Conservation (phyloP, 1,140 invertebrate species). For the Dendroctonus ponderosae region DNA sequence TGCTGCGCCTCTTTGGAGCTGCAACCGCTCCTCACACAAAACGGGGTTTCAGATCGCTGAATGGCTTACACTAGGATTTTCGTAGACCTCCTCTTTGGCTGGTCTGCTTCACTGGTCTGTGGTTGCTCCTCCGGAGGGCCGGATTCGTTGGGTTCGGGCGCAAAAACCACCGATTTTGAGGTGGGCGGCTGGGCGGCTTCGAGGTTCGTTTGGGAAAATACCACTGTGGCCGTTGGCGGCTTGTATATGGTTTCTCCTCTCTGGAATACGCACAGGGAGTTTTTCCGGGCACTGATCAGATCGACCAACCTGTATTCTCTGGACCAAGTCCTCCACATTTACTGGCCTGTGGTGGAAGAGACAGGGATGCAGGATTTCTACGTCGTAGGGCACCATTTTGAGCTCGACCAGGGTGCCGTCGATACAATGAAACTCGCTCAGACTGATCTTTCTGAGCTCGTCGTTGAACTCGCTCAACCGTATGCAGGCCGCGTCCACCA, state of each 20-base stretch:
- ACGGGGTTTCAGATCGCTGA: too few species aligned
- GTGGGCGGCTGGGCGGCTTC: background rate
- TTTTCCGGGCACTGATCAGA: background rate
- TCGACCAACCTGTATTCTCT: conserved; percentile 40
- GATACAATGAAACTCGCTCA: conserved; percentile 59
- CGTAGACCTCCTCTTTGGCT: conserved; percentile 8
- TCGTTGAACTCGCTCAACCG: conserved; percentile 49
- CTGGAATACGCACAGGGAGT: conserved; percentile 12
- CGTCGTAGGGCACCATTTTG: conserved; percentile 58
- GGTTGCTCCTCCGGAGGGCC: conserved; percentile 7
- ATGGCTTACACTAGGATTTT: too few species aligned
- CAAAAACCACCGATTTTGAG: conserved; percentile 9
- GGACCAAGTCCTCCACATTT: conserved; percentile 42
- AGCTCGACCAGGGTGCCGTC: conserved; percentile 61
- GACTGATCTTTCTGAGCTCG: conserved; percentile 51
- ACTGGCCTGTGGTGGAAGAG: conserved; percentile 40
- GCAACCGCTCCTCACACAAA: too few species aligned
- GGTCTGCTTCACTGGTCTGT: conserved; percentile 18
- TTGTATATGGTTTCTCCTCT: conserved; percentile 36
- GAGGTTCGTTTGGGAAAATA: conserved; percentile 12
- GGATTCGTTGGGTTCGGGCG: conserved; percentile 4
- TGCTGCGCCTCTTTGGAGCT: background rate
- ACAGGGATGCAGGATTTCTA: conserved; percentile 51
- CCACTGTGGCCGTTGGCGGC: conserved; percentile 15
- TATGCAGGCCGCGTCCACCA: conserved; percentile 44